Base-by-base conservation (phyloP, 2,888 invertebrate species). In the Unio pictorum region DNA sequence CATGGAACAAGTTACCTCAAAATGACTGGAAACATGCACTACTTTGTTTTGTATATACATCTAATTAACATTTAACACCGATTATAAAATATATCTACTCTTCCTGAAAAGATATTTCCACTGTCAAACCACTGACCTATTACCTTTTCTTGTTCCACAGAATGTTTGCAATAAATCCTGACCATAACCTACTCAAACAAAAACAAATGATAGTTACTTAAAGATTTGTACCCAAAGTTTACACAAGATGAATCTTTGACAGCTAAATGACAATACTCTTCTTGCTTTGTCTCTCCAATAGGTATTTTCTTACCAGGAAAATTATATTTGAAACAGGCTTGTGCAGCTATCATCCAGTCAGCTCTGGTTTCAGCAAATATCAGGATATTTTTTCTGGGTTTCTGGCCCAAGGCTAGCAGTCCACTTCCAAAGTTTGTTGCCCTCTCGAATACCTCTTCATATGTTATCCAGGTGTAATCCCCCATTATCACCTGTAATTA, bases 271-370 rank as follows among this genome's bases (percentile, higher is more conserved):
- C 23, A 59, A 18, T 26, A 59, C 18, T 59, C 11, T 15, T 26
- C 11, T 23, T 45, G 54, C 26, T 34, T 23, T n/a, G 23, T 55
- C 59, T 30, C 26, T n/a, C 34, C n/a, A 20, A 59, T 23, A 59
- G 23, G 30, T 1, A 28, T 28, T 65, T 23, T 71, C 81, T 86
- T 81, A 95, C 95, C 93, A 65, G 96, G 95, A 88, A 96, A 94
- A 90, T 95, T 96, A 91, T 95, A 95, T 89, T 96, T 96, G 92
- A 99, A 97, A 91, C 97, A 95, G 67, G 97, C 98, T 87, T 98
- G 96, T 1, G 98, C 97, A 0, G 97, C 95, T 65, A 98, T 92
- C 94, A 99, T 95, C 99, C 99, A 99, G 91, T 99, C 99, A 64
- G 96, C 96, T 81, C 98, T 92, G 0, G 99, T 99, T 91, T 99